Evolutionary conservation across 2,888 invertebrate species (phyloP), one percentile per base, ranked within the genome.

Genomic region (Venustoraphidia nigricollis): DNA sequence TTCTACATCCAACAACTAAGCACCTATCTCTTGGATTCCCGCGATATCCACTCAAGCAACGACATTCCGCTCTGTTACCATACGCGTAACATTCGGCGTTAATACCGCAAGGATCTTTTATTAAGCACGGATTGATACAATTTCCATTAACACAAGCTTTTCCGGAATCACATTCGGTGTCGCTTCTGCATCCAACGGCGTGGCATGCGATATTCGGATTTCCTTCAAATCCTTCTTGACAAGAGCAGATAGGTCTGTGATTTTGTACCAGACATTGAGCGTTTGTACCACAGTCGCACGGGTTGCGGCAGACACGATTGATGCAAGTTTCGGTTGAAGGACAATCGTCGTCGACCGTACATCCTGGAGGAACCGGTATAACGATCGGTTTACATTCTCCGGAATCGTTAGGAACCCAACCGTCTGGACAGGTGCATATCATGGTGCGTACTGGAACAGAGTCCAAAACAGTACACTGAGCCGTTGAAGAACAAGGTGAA

Each of bases 231-330:
- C 89, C 90, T 58, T 83, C 77, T 57, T 78, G 75, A 62, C 93
- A 93, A 3, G 87, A 84, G 63, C 93, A 93, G 37, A 86, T 79
- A 2, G 91, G 90, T 51, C 89, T 78, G 62, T 92, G 92, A 57
- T 88, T 81, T 52, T 79, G 78, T 8, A 92, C 80, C 53, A 78
- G 76, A 59, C 93, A 93, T 55, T 83, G 77, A 38, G 90, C 83
- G 59, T 91, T 83, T 38, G 77, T 76, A 46, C 92, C 92, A 62
- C 92, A 93, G 59, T 84, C 83, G 64, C 92, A 92, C 10, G 91
- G 90, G 58, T 87, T 84, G 55, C 86, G 76, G 60, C 93, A 93
- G 55, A 86, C 78, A 58, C 90, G 73, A 60, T 91, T 89, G 40
- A 91, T 77, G 60, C 93, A 93, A 9, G 90, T 82, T 63, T 91